Base-by-base conservation (phyloP, 2,113 vertebrate species). In the Pachyramphus minor region DNA sequence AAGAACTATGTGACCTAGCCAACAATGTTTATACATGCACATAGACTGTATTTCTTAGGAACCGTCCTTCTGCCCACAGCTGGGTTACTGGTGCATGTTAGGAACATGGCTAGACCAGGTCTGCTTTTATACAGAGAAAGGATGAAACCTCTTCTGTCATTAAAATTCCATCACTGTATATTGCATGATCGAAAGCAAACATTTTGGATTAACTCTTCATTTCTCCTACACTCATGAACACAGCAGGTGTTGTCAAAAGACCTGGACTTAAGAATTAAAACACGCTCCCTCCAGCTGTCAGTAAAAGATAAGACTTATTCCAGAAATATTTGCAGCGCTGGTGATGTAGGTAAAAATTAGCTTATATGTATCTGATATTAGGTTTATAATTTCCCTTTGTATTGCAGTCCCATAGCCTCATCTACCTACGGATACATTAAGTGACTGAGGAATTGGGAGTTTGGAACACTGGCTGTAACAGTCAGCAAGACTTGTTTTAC, bases 341-440 rank as follows among this genome's bases (percentile, higher is more conserved):
- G 41, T 87, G 30, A n/a, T 84, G 50, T 55, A 87, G 44, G 63
- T 31, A 27, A 82, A 95, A 94, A 83, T 8, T 37, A 83, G 60
- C 75, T 95, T 72, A 55, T 58, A 50, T 23, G 12, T 11, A 21
- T 73, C 78, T 93, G 81, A 89, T 86, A 80, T 37, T 89, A 84
- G 28, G 12, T 80, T 81, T 93, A 58, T 80, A 8, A 72, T 91
- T 69, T 71, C 44, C 55, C 33, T 92, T 66, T 8, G 30, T 93
- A 63, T 14, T 84, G 35, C 41, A 56, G 24, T 75, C 30, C 42
- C 63, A 79, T 71, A 95, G 88, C 71, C 62, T 97, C 79, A 86
- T 64, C 95, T 92, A 71, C 88, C 45, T 85, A 91, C 74, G 90
- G 95, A 96, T 66, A 90, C 11, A 83, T 78, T 92, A 91, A 96